Evolutionary conservation across 2,797 vertebrate species (phyloP).

Genomic region (Notolabrus celidotus): DNA sequence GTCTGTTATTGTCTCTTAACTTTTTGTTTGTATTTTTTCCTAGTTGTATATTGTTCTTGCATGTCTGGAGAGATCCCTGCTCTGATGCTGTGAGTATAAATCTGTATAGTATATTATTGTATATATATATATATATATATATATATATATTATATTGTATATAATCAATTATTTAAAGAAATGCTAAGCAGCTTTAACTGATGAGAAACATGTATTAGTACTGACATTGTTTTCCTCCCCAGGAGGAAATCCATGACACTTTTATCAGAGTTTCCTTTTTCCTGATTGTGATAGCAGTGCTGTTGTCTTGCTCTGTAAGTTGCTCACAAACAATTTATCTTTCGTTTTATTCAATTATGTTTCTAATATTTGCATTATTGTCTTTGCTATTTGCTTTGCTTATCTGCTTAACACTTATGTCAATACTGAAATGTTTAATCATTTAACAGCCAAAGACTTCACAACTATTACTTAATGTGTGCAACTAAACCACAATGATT

Average conservation of each 20-base stretch:
- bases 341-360: too few species aligned
- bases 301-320: constrained; percentile 84
- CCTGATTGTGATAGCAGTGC: constrained; percentile 75
- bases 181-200: background rate
- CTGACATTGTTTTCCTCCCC: constrained; percentile 19
- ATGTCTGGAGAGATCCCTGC: constrained; percentile 70
- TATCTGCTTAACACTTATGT: background rate
- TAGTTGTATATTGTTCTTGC: constrained; percentile 88
- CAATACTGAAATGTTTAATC: background rate
- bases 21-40: constrained; percentile 17
- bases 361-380: background rate
- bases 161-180: background rate
- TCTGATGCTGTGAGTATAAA: constrained; percentile 65
- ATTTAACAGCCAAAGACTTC: background rate
- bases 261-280: constrained; percentile 75
- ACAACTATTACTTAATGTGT: background rate
- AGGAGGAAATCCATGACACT: constrained; percentile 57
- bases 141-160: background rate
- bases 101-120: background rate
- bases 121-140: too few species aligned
- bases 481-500: background rate
- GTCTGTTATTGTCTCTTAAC: background rate
- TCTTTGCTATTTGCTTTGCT: background rate
- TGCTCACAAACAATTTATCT: background rate
- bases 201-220: background rate